A percentile compares a stretch with the other conserved stretches of the same genome.
These are phyloP conservation scores for Brachionus rotundiformis DNA, from an alignment of 1,140 invertebrate species.

Conservation along the genomic window DNA sequence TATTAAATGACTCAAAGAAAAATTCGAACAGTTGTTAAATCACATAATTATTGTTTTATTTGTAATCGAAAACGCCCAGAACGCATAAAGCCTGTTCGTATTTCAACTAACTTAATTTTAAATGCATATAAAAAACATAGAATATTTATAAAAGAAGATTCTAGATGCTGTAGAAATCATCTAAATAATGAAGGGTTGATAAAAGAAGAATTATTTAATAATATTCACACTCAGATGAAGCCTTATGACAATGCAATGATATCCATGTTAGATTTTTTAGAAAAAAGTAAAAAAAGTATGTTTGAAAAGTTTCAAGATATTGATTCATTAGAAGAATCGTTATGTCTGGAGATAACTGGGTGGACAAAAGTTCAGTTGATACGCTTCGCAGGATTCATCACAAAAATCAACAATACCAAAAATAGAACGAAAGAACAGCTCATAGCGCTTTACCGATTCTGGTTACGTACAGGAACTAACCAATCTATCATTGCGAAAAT, in stretches of 20 bases:
- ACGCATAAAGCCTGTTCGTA: background rate
- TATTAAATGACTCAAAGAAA: background rate
- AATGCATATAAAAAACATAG: background rate
- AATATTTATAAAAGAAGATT: background rate
- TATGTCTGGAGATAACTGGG: background rate
- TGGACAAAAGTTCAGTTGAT: slow-evolving; percentile 4
- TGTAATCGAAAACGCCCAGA: slow-evolving; percentile 4
- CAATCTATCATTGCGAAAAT: background rate
- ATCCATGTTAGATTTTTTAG: background rate
- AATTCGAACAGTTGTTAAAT: background rate
- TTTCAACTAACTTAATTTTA: background rate
- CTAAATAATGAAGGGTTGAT: background rate
- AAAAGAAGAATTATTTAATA: background rate
- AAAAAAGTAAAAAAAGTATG: background rate
- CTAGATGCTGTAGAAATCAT: slow-evolving; percentile 21
- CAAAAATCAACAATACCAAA: slow-evolving; percentile 6
- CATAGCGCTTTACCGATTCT: slow-evolving; percentile 3
- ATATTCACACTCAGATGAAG: background rate
- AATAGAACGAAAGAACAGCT: slow-evolving; percentile 15
- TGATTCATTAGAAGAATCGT: background rate
- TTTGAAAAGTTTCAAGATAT: slow-evolving; percentile 5
- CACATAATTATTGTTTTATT: background rate
- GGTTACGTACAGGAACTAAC: slow-evolving; percentile 2
- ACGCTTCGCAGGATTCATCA: background rate
- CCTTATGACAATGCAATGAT: background rate